phyloP scores from a whole-genome alignment of 1,140 invertebrate species.

The Tetragnatha versicolor region DNA sequence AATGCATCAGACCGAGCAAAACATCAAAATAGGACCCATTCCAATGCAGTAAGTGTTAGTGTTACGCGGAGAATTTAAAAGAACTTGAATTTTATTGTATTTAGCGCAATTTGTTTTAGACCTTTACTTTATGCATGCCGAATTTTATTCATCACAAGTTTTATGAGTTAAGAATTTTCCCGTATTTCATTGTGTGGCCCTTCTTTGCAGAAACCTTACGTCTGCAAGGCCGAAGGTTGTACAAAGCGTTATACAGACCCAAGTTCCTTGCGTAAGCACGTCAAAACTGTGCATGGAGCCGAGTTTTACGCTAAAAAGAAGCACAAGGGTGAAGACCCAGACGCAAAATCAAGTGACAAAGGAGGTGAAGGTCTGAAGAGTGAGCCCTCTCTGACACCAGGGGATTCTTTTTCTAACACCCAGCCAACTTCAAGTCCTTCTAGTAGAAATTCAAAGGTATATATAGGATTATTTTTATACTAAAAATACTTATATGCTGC shows the following conservation, averaged over 20 bases:
- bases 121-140: too few species aligned
- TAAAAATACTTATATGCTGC: too few species aligned
- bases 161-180: neutral
- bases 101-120: too few species aligned
- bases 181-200: neutral
- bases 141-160: too few species aligned
- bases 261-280: slow-evolving; percentile 94
- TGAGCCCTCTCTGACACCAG: neutral
- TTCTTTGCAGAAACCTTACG: slow-evolving; percentile 92
- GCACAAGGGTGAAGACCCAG: slow-evolving; percentile 78
- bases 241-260: slow-evolving; percentile 98
- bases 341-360: slow-evolving; percentile 58
- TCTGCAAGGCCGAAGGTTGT: slow-evolving; percentile 95
- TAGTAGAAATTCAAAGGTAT: slow-evolving; percentile 16
- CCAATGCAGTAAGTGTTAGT: slow-evolving; percentile 86
- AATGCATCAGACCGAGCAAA: slow-evolving; percentile 98
- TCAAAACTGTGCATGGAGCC: slow-evolving; percentile 97
- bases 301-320: slow-evolving; percentile 99
- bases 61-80: neutral
- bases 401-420: neutral
- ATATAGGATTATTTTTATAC: too few species aligned
- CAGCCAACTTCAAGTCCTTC: too few species aligned
- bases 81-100: neutral
- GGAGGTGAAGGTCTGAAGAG: neutral
- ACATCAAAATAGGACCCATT: slow-evolving; percentile 98